Evolutionary conservation across 2,888 invertebrate genomes (phyloP), one percentile per base, ranked within the genome.

Genomic region (Agrochola lota): DNA sequence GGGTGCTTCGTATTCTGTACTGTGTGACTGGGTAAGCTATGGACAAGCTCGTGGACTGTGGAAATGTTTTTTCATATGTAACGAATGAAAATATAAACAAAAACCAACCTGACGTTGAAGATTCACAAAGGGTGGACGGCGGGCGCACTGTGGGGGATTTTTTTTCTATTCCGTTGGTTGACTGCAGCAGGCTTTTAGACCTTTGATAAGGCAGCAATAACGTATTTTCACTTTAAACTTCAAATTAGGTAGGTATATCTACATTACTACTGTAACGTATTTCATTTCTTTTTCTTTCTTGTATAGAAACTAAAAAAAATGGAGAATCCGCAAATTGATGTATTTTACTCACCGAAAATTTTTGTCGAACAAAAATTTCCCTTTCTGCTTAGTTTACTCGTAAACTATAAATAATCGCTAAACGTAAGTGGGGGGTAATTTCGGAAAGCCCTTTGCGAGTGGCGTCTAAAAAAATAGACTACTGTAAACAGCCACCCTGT

Each of bases 1-100:
- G 59, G 52, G 62, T 72, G 68, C 70, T 76, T 74, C 40, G 62
- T 73, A 57, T 78, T 73, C 70, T 75, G 30, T 68, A 43, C 20
- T 52, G 8, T 20, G 26, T 46, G 46, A 12, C 46, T 46, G 46
- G 26, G 12, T 67, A 67, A 67, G 30, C 67, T 20, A 46, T 5
- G 26, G 2, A 49, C 49, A 30, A 26, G 12, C 26, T 59, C 57
- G 12, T 23, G 55, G n/a, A 57, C n/a, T 30, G 55, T n/a, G 57
- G 9, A 49, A 17, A 55, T 23, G 23, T 23, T 55, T 23, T 23
- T 55, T 52, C 52, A 20, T 20, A 52, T 20, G 20, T 52, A 20
- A 52, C 52, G 52, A 55, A 55, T 11, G 23, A 23, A 55, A 55
- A 23, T 55, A 9, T 23, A 9, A 55, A 55, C 23, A 55, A 55